Evolutionary conservation across 1,140 invertebrate genomes (phyloP), one percentile per base, ranked within the genome.

Genomic region (Amyelois transitella): DNA sequence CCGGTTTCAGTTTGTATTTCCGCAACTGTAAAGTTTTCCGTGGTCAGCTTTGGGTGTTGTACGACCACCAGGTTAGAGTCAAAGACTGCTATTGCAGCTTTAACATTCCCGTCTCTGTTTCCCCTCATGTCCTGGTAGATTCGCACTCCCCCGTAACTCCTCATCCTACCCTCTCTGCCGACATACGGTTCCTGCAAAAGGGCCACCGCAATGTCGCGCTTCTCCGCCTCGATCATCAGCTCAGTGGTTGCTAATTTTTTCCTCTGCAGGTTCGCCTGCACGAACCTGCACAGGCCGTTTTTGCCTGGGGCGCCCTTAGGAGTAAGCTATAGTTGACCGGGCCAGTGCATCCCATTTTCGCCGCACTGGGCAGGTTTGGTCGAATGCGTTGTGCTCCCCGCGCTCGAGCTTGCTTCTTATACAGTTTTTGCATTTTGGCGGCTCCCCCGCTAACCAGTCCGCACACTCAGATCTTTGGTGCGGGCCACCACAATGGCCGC

Each of bases 401-500:
- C 14, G 1, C 18, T 20, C n/a, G 1, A 14, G 1, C 6, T 43
- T 47, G 4, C 25, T 47, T 8, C 10, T 6, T 21, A 2, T 28
- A 25, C 54, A 56, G 32, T 56, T 56, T n/a, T 0, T 20, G 19
- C 54, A 56, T 6, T 1, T 21, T 17, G 48, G 48, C 2, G 24
- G 18, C 22, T 14, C 5, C 7, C 38, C 52, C 1, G n/a, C 20
- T 17, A 14, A 2, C n/a, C 22, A 38, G 1, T 47, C 50, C 2
- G 18, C 3, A 25, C 60, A 62, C 6, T 62, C 51, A 5, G 51
- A 3, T 25, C 19, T 51, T 7, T 38, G 12, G 25, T 64, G 62
- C 0, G 28, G 21, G 0, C 54, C 61, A 0, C 55, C 51, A 20
- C 61, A 68, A 47, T 64, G 54, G 38, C 53, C 54, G 18, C 58